Evolutionary conservation across 1,140 invertebrate genomes (phyloP).

Genomic region (Andrena cerasifolii): DNA sequence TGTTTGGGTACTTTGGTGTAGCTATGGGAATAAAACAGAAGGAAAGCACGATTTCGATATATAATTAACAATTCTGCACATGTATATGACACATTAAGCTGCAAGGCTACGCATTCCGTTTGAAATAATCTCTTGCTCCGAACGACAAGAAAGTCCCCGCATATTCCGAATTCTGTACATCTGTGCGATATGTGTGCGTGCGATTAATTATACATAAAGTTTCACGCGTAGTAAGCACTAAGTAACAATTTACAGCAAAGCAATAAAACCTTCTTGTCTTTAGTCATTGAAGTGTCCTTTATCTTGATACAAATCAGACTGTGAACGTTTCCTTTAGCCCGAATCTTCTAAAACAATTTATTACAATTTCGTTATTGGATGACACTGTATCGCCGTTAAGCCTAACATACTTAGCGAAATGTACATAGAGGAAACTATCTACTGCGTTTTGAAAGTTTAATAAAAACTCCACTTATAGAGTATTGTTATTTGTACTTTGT

Average conservation of each 20-base stretch:
- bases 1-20: not conserved
- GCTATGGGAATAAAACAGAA: not conserved
- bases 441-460: not conserved
- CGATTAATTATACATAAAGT: conserved; percentile 14
- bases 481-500: not conserved
- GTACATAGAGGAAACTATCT: not conserved
- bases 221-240: conserved; percentile 29
- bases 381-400: not conserved
- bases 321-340: conserved; percentile 34
- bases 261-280: conserved; percentile 63
- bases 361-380: conserved; percentile 7
- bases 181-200: not conserved
- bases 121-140: not conserved
- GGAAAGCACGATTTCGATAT: not conserved
- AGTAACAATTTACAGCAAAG: conserved; percentile 42
- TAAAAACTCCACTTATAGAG: not conserved
- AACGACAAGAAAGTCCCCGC: not conserved
- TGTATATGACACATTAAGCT: not conserved
- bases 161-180: not conserved
- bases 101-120: not conserved
- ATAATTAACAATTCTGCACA: not conserved
- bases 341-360: conserved; percentile 62
- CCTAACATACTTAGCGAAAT: not conserved
- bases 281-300: conserved; percentile 63
- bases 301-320: conserved; percentile 38